Conservation (phyloP, 2,888 invertebrate species). For the Drosophila eohydei region DNA sequence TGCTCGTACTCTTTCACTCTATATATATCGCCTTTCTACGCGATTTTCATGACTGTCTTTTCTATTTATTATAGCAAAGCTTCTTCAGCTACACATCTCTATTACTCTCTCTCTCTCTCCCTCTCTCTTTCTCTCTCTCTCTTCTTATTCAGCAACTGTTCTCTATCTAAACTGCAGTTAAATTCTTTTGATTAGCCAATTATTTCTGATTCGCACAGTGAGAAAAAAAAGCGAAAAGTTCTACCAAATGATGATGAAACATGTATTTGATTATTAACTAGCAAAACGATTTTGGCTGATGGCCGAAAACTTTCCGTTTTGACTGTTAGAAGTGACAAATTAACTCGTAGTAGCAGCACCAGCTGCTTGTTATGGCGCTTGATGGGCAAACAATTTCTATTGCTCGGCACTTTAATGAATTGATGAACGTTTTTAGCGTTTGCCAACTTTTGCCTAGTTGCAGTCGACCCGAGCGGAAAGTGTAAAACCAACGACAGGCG, state of each 20-base stretch:
- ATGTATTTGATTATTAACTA: constrained; percentile 22
- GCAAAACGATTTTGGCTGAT: constrained; percentile 10
- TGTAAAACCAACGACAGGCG: constrained; percentile 34
- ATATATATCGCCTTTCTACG: background rate
- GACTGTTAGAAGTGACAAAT: constrained; percentile 50
- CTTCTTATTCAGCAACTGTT: background rate
- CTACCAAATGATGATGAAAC: constrained; percentile 3
- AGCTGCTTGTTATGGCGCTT: constrained; percentile 54
- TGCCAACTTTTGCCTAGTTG: constrained; percentile 44
- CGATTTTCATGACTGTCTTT: background rate
- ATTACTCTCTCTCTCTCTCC: background rate
- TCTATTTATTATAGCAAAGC: background rate
- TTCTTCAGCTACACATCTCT: background rate
- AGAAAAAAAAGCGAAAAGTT: background rate
- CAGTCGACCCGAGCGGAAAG: constrained; percentile 15
- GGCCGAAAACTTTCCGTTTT: constrained; percentile 32
- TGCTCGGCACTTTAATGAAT: constrained; percentile 64
- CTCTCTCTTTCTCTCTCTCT: background rate
- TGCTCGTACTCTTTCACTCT: too few species aligned
- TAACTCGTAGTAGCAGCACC: constrained; percentile 42
- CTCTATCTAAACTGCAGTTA: background rate
- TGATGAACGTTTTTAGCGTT: constrained; percentile 55
- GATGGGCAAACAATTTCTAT: constrained; percentile 62
- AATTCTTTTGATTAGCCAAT: background rate
- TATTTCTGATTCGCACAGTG: background rate